phyloP scores from a whole-genome alignment of 2,888 invertebrate species.

The Adela reaumurella region DNA sequence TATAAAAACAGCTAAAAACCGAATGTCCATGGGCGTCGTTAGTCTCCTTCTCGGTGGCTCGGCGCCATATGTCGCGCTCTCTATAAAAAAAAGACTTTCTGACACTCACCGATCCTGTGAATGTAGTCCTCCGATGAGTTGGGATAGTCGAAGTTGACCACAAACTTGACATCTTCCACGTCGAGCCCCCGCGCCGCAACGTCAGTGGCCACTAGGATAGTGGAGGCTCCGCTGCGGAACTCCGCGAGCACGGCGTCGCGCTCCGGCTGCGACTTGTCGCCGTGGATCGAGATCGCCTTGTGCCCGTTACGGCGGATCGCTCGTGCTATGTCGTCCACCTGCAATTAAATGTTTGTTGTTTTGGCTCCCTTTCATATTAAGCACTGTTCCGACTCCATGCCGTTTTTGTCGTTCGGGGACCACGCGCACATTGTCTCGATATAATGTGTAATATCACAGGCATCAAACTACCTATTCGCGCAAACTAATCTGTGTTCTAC shows the following conservation, averaged over 20 bases:
- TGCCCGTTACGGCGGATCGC: conserved; percentile 82
- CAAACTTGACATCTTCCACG: conserved; percentile 95
- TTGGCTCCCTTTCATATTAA: too few species aligned
- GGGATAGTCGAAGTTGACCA: conserved; percentile 97
- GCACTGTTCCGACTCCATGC: too few species aligned
- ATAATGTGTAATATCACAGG: too few species aligned
- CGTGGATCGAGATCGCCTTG: conserved; percentile 84
- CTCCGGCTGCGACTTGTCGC: conserved; percentile 94
- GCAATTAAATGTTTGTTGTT: background rate
- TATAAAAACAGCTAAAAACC: too few species aligned
- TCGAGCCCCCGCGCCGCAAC: conserved; percentile 89
- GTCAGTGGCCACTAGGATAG: conserved; percentile 92
- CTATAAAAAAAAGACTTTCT: too few species aligned
- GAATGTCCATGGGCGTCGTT: too few species aligned
- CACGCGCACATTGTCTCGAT: too few species aligned
- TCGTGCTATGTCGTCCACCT: conserved; percentile 89
- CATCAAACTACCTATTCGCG: too few species aligned
- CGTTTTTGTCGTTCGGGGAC: too few species aligned
- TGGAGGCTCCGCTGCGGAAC: conserved; percentile 82
- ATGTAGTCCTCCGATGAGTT: conserved; percentile 98
- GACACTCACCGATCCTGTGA: conserved; percentile 83
- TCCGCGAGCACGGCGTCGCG: conserved; percentile 86
- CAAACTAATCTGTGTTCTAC: too few species aligned
- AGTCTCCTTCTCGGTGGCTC: too few species aligned
- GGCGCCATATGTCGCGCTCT: too few species aligned